Percentiles rank a stretch among this genome's conserved stretches.
Evolutionary conservation across 2,113 vertebrate species (phyloP).

Genomic region (Pluvialis apricaria): DNA sequence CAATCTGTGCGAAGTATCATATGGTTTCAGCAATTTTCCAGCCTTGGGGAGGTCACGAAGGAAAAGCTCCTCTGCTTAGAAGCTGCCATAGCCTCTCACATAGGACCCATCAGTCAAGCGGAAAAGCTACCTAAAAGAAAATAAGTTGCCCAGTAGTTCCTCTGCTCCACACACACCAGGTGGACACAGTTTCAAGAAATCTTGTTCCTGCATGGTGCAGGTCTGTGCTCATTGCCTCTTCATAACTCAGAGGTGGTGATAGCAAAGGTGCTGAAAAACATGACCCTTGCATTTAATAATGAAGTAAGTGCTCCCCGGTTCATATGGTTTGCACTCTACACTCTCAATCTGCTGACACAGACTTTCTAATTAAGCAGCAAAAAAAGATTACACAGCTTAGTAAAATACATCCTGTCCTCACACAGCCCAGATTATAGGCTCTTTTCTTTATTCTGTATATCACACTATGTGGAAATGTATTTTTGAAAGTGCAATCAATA

Average conservation of each 20-base stretch:
- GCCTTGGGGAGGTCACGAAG: background rate
- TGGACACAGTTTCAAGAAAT: background rate
- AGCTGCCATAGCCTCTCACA: background rate
- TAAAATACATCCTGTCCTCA: background rate
- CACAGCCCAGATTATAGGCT: background rate
- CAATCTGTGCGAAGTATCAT: background rate
- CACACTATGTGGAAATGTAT: background rate
- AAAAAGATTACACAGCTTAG: background rate
- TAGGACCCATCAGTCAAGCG: background rate
- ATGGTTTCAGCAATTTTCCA: background rate
- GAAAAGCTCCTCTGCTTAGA: background rate
- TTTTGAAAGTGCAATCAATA: constrained; percentile 13
- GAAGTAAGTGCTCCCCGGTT: background rate
- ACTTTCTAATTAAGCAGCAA: background rate
- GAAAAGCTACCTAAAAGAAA: background rate
- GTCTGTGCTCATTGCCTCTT: background rate
- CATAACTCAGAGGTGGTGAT: background rate
- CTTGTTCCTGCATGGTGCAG: background rate
- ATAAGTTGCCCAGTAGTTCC: background rate
- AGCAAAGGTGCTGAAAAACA: background rate
- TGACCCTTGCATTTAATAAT: background rate
- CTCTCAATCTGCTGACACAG: background rate
- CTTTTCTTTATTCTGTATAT: background rate
- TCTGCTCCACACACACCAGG: background rate
- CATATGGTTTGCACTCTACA: background rate